A percentile compares a stretch with the other conserved stretches of the same genome.
These are phyloP conservation scores for Myoxocephalus aenaeus DNA, from an alignment of 2,797 vertebrate genomes.

Conservation along the genomic window DNA sequence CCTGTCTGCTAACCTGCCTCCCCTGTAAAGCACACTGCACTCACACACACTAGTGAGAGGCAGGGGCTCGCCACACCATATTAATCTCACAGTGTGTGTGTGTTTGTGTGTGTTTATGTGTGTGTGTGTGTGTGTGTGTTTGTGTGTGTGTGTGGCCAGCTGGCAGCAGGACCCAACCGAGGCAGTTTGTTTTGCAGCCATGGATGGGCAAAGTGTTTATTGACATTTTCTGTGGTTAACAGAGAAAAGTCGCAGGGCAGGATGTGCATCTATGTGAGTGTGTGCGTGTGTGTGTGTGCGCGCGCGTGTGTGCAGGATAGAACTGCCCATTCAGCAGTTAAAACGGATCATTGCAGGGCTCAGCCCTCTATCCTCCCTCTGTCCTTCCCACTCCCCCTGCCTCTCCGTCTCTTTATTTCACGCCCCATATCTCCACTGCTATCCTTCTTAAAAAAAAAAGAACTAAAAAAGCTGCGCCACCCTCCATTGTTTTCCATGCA, in stretches of 20 bases:
- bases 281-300: conserved; percentile 42
- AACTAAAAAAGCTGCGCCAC: neutral
- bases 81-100: conserved; percentile 74
- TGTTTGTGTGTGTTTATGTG: conserved; percentile 44
- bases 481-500: conserved; percentile 39
- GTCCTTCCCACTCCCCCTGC: conserved; percentile 46
- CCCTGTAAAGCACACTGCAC: conserved; percentile 43
- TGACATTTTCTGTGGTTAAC: conserved; percentile 82
- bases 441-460: conserved; percentile 10
- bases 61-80: conserved; percentile 68
- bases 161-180: conserved; percentile 67
- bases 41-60: conserved; percentile 47
- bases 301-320: conserved; percentile 44
- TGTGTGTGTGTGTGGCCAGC: conserved; percentile 59
- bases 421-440: conserved; percentile 37
- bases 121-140: conserved; percentile 47
- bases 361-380: conserved; percentile 34
- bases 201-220: conserved; percentile 82
- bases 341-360: conserved; percentile 69
- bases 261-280: conserved; percentile 35
- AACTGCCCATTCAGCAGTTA: conserved; percentile 77
- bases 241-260: conserved; percentile 67
- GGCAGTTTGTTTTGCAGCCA: conserved; percentile 77
- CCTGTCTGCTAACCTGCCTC: conserved; percentile 73
- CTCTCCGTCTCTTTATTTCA: conserved; percentile 58